Conservation (phyloP, 2,113 vertebrate species). For the Microtus montanus region DNA sequence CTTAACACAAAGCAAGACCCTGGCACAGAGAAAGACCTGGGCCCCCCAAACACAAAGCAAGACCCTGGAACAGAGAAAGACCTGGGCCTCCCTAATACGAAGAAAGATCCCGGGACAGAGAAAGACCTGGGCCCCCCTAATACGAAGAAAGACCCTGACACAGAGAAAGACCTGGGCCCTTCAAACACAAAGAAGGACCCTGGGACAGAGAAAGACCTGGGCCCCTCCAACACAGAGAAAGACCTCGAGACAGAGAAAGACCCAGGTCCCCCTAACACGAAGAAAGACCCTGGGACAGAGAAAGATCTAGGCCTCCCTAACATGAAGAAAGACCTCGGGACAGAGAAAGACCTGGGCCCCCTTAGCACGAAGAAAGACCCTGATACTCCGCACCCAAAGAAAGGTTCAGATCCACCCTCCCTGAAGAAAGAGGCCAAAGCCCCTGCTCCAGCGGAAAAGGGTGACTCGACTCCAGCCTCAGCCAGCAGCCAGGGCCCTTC, state of each 20-base stretch:
- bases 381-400: not conserved
- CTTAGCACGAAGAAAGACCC: not conserved
- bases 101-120: constrained; percentile 5
- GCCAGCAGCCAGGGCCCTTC: not conserved
- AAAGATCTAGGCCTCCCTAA: not conserved
- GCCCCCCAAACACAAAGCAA: not conserved
- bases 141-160: not conserved
- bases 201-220: not conserved
- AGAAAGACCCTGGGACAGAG: not conserved
- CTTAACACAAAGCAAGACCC: not conserved
- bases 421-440: constrained; percentile 40
- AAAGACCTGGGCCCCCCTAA: not conserved
- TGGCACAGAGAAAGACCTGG: not conserved
- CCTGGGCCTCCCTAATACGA: not conserved
- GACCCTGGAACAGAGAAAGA: not conserved
- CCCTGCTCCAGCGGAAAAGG: constrained; percentile 2
- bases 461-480: not conserved
- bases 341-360: not conserved
- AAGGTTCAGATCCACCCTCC: not conserved
- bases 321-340: not conserved
- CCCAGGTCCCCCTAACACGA: not conserved
- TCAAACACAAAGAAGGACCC: not conserved
- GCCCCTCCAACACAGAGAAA: not conserved
- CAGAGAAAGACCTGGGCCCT: not conserved
- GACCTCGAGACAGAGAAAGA: not conserved